These are phyloP conservation scores for Amphipoea oculea DNA, from an alignment of 2,888 invertebrate species.

Conservation along the genomic window DNA sequence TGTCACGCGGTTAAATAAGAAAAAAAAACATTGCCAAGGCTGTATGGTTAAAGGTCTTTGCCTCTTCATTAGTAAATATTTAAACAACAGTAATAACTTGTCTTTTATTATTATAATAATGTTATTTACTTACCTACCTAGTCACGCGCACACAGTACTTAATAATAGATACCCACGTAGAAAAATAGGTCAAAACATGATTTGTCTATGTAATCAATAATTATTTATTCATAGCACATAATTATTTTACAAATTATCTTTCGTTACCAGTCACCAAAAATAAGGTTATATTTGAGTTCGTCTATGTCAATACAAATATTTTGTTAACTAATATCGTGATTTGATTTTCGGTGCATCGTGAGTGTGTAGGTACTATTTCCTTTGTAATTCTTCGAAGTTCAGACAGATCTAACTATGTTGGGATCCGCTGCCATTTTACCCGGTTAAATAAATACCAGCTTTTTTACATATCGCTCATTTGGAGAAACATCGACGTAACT, in stretches of 20 bases:
- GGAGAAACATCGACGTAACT: no score
- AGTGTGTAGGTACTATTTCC: not conserved
- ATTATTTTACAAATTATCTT: not conserved
- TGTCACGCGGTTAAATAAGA: no score
- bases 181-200: constrained; percentile 3
- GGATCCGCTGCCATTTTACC: no score
- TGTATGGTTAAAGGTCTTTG: constrained; percentile 1
- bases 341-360: not conserved
- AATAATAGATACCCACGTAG: not conserved
- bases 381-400: no score
- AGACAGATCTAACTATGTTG: no score
- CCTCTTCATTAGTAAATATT: not conserved
- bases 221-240: not conserved
- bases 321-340: not conserved
- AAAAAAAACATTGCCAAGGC: not conserved
- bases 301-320: not conserved
- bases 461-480: no score
- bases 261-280: not conserved
- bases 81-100: not conserved
- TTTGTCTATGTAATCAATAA: not conserved
- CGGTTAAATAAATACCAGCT: no score
- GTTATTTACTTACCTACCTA: not conserved
- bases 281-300: not conserved
- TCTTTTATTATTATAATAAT: not conserved
- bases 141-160: no score